A percentile compares a stretch with the other conserved stretches of the same genome.
These are phyloP conservation scores for Etheostoma cragini DNA, from an alignment of 2,113 vertebrate genomes.

Conservation along the genomic window DNA sequence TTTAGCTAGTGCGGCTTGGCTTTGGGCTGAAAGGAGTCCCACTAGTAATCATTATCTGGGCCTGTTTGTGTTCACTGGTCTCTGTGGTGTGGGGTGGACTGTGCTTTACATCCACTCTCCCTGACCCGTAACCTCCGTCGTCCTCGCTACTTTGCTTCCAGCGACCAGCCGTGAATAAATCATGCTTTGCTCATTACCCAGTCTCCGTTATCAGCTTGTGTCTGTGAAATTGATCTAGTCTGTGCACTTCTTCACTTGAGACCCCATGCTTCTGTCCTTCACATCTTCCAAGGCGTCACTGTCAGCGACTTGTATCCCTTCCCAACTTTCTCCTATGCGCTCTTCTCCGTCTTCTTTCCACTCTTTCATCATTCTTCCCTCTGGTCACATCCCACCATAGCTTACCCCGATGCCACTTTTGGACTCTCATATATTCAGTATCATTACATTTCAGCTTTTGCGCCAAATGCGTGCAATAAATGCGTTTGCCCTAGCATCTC, in stretches of 20 bases:
- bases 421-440: neutral
- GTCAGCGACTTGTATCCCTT: conserved; percentile 13
- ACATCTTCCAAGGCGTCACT: conserved; percentile 48
- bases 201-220: conserved; percentile 68
- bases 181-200: conserved; percentile 76
- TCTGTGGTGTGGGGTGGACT: conserved; percentile 51
- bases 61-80: conserved; percentile 67
- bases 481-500: neutral
- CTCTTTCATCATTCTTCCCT: conserved; percentile 5
- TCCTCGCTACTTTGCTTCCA: conserved; percentile 58
- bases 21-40: conserved; percentile 57
- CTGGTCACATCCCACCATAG: neutral
- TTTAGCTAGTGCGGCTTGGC: conserved; percentile 36
- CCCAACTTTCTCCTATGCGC: neutral
- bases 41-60: conserved; percentile 64
- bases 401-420: neutral
- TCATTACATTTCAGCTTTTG: conserved; percentile 10
- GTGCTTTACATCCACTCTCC: conserved; percentile 54
- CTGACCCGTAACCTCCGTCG: conserved; percentile 55
- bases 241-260: conserved; percentile 48
- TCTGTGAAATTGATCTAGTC: conserved; percentile 76
- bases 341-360: neutral
- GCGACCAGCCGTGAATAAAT: conserved; percentile 80
- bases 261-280: conserved; percentile 46
- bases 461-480: conserved; percentile 12